phyloP scores from a whole-genome alignment of 2,888 invertebrate species.

The Cartodere bifasciata region DNA sequence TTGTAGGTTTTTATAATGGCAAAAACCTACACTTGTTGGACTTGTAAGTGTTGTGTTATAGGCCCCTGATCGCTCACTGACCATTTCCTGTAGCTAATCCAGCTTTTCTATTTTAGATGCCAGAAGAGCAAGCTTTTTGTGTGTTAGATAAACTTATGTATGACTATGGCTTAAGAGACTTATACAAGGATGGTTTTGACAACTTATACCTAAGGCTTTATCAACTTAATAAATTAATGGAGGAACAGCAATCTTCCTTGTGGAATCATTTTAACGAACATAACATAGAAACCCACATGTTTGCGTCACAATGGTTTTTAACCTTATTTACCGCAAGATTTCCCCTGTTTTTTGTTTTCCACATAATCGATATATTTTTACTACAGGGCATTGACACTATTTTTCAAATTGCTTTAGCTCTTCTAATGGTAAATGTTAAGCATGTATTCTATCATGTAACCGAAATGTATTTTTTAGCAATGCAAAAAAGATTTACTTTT shows the following conservation, averaged over 20 bases:
- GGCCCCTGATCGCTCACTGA: too few species aligned
- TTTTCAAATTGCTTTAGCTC: slow-evolving; percentile 90
- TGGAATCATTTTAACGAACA: slow-evolving; percentile 71
- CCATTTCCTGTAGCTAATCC: too few species aligned
- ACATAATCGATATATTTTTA: slow-evolving; percentile 92
- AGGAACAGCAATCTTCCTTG: slow-evolving; percentile 74
- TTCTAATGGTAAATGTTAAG: slow-evolving; percentile 58
- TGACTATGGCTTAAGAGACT: slow-evolving; percentile 83
- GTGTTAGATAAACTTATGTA: slow-evolving; percentile 95
- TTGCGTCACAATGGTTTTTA: slow-evolving; percentile 98
- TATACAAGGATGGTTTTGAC: slow-evolving; percentile 96
- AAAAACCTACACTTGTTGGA: too few species aligned
- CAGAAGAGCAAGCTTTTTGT: slow-evolving; percentile 98
- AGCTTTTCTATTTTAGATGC: slow-evolving; percentile 95
- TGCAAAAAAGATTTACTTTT: slow-evolving; percentile 83
- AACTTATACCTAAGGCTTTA: slow-evolving; percentile 88
- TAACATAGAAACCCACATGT: slow-evolving; percentile 94
- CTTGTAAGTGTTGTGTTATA: too few species aligned
- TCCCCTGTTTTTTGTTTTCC: slow-evolving; percentile 91
- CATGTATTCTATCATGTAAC: neutral
- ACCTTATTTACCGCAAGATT: slow-evolving; percentile 99
- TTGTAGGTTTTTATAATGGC: too few species aligned
- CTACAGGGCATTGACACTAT: slow-evolving; percentile 89
- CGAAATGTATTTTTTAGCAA: slow-evolving; percentile 35
- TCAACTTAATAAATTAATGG: slow-evolving; percentile 86